These are phyloP conservation scores for Ypsolopha scabrella DNA, from an alignment of 2,888 invertebrate genomes.

Conservation along the genomic window DNA sequence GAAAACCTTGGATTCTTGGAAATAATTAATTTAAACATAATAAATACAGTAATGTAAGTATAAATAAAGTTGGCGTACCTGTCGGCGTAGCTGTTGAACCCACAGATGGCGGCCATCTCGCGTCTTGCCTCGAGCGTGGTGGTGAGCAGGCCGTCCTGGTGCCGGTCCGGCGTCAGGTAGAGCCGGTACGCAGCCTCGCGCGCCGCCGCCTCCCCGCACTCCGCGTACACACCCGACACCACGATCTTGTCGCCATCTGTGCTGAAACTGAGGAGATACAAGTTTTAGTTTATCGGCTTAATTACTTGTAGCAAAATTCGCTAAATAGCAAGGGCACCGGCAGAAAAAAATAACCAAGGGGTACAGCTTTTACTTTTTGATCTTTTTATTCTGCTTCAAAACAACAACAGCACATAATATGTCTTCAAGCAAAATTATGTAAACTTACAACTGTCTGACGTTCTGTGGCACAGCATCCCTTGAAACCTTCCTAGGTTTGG, in stretches of 20 bases:
- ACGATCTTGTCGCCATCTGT: conserved; percentile 79
- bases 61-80: conserved; percentile 47
- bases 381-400: background rate
- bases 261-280: conserved; percentile 53
- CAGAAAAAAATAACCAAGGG: too few relatives aligned
- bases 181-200: conserved; percentile 91
- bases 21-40: too few relatives aligned
- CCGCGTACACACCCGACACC: conserved; percentile 86
- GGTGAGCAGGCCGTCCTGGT: conserved; percentile 81
- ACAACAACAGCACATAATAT: background rate
- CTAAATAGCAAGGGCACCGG: background rate
- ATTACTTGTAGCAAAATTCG: background rate
- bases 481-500: conserved; percentile 75
- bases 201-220: conserved; percentile 81
- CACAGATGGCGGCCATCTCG: conserved; percentile 87
- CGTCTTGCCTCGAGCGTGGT: conserved; percentile 81
- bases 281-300: background rate
- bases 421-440: background rate
- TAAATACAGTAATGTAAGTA: too few relatives aligned
- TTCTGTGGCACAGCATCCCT: conserved; percentile 76
- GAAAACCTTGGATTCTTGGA: too few relatives aligned
- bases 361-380: too few relatives aligned
- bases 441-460: conserved; percentile 78
- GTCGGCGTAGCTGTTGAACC: conserved; percentile 90
- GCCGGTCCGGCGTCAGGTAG: conserved; percentile 81